Evolutionary conservation across 1,140 invertebrate species (phyloP).

Genomic region (Ladona fulva): DNA sequence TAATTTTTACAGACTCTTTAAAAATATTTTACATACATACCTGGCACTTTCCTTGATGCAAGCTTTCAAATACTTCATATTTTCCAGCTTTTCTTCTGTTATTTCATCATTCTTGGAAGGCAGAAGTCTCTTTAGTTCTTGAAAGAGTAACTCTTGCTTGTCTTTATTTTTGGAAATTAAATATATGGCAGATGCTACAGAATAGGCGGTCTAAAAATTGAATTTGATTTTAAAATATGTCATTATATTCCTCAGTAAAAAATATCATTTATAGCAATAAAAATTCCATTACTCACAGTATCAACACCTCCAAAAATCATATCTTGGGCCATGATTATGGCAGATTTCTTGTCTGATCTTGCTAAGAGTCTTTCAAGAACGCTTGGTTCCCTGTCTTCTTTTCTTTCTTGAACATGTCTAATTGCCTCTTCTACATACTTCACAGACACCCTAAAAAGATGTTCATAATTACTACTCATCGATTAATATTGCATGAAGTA

Average conservation of each 20-base stretch:
- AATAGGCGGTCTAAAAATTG: constrained; percentile 59
- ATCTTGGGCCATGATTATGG: constrained; percentile 68
- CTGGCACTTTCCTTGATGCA: constrained; percentile 84
- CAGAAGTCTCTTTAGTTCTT: constrained; percentile 57
- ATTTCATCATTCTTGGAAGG: constrained; percentile 44
- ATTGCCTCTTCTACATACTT: neutral
- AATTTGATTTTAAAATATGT: too few species aligned
- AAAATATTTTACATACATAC: constrained; percentile 36
- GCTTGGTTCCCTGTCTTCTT: constrained; percentile 40
- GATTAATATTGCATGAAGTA: too few species aligned
- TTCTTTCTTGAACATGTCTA: constrained; percentile 24
- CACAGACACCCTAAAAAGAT: neutral
- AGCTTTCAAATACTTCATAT: constrained; percentile 70
- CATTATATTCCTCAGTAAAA: neutral
- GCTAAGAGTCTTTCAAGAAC: constrained; percentile 52
- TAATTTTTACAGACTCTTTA: neutral
- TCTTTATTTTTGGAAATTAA: constrained; percentile 65
- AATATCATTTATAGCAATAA: constrained; percentile 4
- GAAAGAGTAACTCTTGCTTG: constrained; percentile 58
- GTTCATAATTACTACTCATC: too few species aligned
- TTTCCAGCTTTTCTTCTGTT: constrained; percentile 53
- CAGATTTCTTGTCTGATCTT: constrained; percentile 53
- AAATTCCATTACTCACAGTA: constrained; percentile 50
- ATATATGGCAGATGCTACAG: constrained; percentile 68
- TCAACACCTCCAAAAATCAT: constrained; percentile 80